Evolutionary conservation across 2,888 invertebrate genomes (phyloP), one percentile per base, ranked within the genome.

Genomic region (Drosophila quinaria): DNA sequence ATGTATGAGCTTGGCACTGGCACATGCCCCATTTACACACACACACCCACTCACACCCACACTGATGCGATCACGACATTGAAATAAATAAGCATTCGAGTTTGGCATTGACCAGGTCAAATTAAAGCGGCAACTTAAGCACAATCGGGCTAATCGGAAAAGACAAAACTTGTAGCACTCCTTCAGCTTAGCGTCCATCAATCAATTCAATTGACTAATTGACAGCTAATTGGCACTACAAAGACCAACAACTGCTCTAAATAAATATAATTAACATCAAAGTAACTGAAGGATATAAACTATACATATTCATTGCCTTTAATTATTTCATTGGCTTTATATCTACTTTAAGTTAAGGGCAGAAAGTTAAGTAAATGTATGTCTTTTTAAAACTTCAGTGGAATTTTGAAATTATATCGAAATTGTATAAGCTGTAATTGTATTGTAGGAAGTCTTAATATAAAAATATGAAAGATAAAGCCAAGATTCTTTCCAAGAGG

Each of bases 81-180:
- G 78, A 86, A 82, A 77, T 63, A 80, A 88, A 86, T 73, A 80
- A 70, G 51, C 66, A 70, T 46, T 62, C 39, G 50, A 72, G 66
- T 60, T 60, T 82, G 82, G 82, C 89, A 83, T 83, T 88, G 86
- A 74, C 70, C 74, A 72, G 70, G 61, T 37, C 55, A 74, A 58
- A 82, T 77, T 78, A 80, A 74, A 82, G 82, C 70, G 64, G 50
- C 51, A 70, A 70, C 62, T 81, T 54, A 29, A 33, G 54, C 35
- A 56, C 61, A 63, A 65, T 35, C 31, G 31, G 4, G 17, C 46
- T 37, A 58, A 58, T 37, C 47, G 37, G 25, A 37, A 5, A 29
- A 47, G 46, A 3, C 46, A 17, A 35, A 46, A 35, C 37, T 19
- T 13, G 8, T 11, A 55, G 33, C 58, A 70, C 44, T 66, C 59